phyloP scores from a whole-genome alignment of 2,797 vertebrate genomes.

The Phalloptychus januarius region DNA sequence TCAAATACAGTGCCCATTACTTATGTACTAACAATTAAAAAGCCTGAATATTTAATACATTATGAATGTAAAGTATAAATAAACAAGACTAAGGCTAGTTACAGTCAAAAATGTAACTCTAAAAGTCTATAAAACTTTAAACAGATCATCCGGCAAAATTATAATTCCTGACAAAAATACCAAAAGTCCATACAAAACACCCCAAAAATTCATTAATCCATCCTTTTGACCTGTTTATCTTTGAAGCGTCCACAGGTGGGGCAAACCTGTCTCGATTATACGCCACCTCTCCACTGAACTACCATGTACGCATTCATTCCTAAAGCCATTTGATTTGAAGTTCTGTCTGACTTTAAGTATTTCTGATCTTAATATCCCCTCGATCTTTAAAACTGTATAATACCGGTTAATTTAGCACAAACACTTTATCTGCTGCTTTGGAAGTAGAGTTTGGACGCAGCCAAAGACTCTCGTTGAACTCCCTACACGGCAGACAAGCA shows the following conservation, averaged over 20 bases:
- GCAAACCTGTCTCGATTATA: too few relatives aligned
- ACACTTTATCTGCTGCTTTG: not conserved
- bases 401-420: not conserved
- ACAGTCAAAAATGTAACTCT: not conserved
- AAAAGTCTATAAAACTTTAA: not conserved
- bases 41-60: not conserved
- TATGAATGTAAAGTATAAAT: not conserved
- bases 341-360: not conserved
- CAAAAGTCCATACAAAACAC: not conserved
- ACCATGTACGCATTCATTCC: not conserved
- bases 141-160: not conserved
- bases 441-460: not conserved
- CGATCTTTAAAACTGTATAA: not conserved
- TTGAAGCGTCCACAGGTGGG: too few relatives aligned
- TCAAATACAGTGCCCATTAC: not conserved
- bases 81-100: not conserved
- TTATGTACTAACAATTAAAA: not conserved
- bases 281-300: not conserved
- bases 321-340: too few relatives aligned
- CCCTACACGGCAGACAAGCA: not conserved
- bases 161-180: not conserved
- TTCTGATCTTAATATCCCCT: not conserved
- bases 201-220: not conserved
- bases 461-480: not conserved
- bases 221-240: not conserved